phyloP scores from a whole-genome alignment of 1,140 invertebrate genomes.

The Zelostemma sp. region DNA sequence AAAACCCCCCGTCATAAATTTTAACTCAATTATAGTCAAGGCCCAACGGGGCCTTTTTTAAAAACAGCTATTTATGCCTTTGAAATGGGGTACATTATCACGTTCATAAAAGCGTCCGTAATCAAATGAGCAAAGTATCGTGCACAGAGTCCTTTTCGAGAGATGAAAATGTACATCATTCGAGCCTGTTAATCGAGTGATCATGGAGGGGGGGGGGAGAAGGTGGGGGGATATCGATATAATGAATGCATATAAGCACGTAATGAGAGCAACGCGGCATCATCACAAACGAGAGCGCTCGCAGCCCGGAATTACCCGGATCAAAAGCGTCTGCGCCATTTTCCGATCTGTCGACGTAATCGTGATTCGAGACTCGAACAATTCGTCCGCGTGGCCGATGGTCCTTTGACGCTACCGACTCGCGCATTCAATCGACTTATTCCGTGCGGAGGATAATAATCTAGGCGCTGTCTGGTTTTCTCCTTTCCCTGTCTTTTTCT shows the following conservation, averaged over 20 bases:
- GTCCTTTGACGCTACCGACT: conserved; percentile 42
- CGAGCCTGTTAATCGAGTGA: neutral
- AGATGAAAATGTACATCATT: neutral
- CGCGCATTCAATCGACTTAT: conserved; percentile 43
- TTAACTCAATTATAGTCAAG: no score
- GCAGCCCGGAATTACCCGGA: neutral
- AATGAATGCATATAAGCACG: neutral
- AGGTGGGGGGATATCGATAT: neutral
- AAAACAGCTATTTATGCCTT: no score
- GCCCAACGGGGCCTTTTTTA: no score
- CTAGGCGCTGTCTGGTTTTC: neutral
- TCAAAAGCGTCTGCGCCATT: conserved; percentile 17
- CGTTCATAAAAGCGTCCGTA: no score
- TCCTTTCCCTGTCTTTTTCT: neutral
- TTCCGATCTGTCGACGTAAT: conserved; percentile 38
- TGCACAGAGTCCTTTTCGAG: no score
- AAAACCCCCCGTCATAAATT: neutral
- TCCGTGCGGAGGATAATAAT: no score
- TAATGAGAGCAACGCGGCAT: no score
- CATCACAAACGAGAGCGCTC: neutral
- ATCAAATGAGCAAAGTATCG: no score
- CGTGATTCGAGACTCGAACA: conserved; percentile 35
- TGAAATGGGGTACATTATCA: no score
- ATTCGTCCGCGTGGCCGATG: conserved; percentile 28
- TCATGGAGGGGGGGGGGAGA: no score